phyloP scores from a whole-genome alignment of 2,797 vertebrate genomes.

The Anguilla obscura region DNA sequence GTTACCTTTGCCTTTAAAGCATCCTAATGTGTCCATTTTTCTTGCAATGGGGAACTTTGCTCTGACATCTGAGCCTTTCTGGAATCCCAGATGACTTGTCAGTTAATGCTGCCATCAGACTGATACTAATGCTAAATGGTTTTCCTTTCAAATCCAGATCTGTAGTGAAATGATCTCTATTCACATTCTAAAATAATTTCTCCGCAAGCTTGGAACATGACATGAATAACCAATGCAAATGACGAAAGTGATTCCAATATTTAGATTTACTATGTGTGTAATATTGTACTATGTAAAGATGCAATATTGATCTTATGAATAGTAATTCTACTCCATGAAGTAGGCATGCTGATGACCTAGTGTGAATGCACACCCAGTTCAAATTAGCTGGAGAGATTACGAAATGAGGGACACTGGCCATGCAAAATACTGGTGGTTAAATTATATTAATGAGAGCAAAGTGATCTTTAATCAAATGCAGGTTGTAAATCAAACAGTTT shows the following conservation, averaged over 20 bases:
- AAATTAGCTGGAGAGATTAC: background rate
- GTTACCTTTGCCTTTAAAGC: background rate
- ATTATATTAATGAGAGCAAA: background rate
- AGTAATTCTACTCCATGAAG: background rate
- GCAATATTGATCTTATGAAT: background rate
- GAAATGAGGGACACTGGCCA: background rate
- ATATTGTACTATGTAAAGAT: background rate
- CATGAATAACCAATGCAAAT: constrained; percentile 10
- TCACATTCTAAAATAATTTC: constrained; percentile 3
- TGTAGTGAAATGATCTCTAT: constrained; percentile 6
- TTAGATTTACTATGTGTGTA: background rate
- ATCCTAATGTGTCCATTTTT: constrained; percentile 17
- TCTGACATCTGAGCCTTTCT: constrained; percentile 3
- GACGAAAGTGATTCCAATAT: constrained; percentile 6
- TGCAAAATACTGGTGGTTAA: background rate
- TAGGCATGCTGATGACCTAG: background rate
- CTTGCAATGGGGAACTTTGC: background rate
- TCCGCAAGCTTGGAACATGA: constrained; percentile 1
- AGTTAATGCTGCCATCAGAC: constrained; percentile 14
- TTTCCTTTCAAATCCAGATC: background rate
- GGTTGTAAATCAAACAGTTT: background rate
- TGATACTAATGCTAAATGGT: constrained; percentile 14
- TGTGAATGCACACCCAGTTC: background rate
- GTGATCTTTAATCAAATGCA: background rate
- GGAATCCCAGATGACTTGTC: constrained; percentile 15